Percentiles rank a stretch among this genome's conserved stretches.
These are phyloP conservation scores for Hanleya hanleyi DNA, from an alignment of 2,888 invertebrate genomes.

Conservation along the genomic window DNA sequence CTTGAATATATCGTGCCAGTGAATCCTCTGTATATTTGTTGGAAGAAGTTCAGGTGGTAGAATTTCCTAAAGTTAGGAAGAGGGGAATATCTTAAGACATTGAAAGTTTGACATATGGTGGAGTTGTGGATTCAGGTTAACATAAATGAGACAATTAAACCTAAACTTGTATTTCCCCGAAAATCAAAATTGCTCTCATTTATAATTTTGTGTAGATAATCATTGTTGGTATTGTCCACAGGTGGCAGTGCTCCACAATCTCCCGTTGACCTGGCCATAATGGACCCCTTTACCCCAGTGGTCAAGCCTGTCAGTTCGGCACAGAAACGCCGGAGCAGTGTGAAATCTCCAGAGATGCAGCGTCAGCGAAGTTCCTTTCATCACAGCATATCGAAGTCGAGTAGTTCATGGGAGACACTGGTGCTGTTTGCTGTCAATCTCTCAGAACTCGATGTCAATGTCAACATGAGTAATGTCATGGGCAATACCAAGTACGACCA, in stretches of 20 bases:
- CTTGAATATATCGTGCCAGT: no score
- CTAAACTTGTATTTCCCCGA: no score
- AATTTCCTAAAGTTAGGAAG: no score
- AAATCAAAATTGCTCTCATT: no score
- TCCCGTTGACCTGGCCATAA: constrained; percentile 38
- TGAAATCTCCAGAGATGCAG: neutral
- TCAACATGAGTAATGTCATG: constrained; percentile 99
- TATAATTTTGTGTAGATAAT: no score
- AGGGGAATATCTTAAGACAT: no score
- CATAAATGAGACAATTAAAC: no score
- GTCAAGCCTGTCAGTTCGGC: neutral
- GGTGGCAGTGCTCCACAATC: constrained; percentile 47
- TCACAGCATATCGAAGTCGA: neutral
- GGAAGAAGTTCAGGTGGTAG: no score
- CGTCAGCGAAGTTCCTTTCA: neutral
- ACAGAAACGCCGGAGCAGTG: neutral
- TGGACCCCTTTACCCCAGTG: neutral
- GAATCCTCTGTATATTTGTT: no score
- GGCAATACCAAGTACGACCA: no score
- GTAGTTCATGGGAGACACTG: constrained; percentile 88
- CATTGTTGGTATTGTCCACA: neutral
- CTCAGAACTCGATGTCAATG: constrained; percentile 95
- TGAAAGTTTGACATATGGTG: no score
- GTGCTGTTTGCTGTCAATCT: constrained; percentile 97
- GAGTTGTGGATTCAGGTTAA: no score